Evolutionary conservation across 2,113 vertebrate species (phyloP).

Genomic region (Paramisgurnus dabryanus): DNA sequence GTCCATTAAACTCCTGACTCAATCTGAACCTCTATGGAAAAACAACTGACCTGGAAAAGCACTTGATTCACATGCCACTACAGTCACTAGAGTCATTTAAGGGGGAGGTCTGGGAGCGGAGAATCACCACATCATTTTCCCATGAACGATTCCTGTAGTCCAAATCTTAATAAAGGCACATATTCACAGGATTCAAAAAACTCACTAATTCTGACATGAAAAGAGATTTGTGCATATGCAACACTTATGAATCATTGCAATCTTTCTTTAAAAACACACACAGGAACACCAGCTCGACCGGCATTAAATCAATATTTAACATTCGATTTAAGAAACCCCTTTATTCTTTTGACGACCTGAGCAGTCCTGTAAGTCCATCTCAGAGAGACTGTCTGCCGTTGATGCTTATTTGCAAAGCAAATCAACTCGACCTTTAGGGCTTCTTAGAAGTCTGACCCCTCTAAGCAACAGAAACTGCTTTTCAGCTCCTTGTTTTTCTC

Average conservation of each 20-base stretch:
- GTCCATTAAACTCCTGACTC: not conserved
- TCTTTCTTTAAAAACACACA: too few relatives aligned
- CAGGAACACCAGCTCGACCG: too few relatives aligned
- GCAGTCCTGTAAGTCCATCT: not conserved
- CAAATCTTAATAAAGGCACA: not conserved
- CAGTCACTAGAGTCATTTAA: constrained; percentile 5
- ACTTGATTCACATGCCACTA: not conserved
- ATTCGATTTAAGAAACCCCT: not conserved
- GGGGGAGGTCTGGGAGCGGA: not conserved
- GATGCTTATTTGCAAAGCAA: constrained; percentile 38
- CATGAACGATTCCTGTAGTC: not conserved
- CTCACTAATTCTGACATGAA: too few relatives aligned
- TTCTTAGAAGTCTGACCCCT: constrained; percentile 30
- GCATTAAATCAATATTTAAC: not conserved
- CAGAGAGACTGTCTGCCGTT: not conserved
- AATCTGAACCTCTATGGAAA: not conserved
- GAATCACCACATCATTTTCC: not conserved
- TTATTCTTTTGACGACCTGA: not conserved
- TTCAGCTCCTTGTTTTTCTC: constrained; percentile 30
- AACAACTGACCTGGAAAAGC: constrained; percentile 26
- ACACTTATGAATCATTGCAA: not conserved
- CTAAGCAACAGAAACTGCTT: constrained; percentile 42
- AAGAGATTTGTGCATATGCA: not conserved
- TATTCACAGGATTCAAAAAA: not conserved
- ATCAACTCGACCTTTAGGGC: constrained; percentile 2